These are phyloP conservation scores for Pogonocherus hispidulus DNA, from an alignment of 2,888 invertebrate species.

Conservation along the genomic window DNA sequence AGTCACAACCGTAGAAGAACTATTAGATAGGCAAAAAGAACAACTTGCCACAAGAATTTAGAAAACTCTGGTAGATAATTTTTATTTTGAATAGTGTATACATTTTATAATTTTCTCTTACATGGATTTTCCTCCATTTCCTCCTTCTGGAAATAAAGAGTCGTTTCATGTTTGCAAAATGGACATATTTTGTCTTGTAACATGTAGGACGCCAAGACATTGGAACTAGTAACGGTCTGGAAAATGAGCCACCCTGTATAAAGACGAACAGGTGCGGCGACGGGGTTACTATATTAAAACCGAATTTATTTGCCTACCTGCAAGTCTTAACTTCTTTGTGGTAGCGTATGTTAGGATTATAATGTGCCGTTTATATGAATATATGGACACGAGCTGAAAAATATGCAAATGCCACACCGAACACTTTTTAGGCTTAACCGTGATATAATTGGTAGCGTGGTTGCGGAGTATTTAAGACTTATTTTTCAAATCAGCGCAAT, in stretches of 20 bases:
- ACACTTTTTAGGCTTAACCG: constrained; percentile 1
- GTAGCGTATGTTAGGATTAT: constrained; percentile 2
- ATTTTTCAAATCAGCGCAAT: background rate
- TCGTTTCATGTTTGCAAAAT: no score
- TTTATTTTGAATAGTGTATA: no score
- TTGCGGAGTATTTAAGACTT: background rate
- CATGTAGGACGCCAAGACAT: no score
- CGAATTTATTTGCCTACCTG: constrained; percentile 1
- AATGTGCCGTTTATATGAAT: background rate
- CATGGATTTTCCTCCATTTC: no score
- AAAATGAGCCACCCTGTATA: background rate
- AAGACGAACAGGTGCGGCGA: background rate
- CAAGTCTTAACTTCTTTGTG: constrained; percentile 2
- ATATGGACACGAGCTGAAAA: background rate
- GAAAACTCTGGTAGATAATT: no score
- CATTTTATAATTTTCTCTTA: no score
- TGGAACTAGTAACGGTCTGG: no score
- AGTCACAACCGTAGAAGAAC: no score
- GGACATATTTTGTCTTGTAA: no score
- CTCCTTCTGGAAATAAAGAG: no score
- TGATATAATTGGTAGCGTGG: background rate
- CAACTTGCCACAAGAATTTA: no score
- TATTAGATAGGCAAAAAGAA: no score
- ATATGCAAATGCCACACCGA: background rate
- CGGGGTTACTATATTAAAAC: constrained; percentile 4